phyloP scores from a whole-genome alignment of 92 coral and sea anemone species.

The Paramuricea clavata region DNA sequence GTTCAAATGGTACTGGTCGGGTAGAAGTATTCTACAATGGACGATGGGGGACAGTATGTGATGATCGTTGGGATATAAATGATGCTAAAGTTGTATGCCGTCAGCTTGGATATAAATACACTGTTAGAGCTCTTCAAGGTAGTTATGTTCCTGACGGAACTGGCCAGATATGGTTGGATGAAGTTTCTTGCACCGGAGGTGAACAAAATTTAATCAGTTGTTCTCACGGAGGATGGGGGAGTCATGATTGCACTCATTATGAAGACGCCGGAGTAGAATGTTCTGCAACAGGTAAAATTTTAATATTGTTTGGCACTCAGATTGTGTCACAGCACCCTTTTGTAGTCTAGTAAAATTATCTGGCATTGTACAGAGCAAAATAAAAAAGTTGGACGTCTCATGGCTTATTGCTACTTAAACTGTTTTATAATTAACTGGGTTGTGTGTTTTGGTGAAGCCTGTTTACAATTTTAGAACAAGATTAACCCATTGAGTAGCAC shows the following conservation, averaged over 20 bases:
- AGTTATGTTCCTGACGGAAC: neutral
- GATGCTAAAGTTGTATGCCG: constrained; percentile 1
- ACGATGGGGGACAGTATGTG: constrained; percentile 8
- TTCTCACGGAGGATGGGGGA: neutral
- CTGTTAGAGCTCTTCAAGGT: neutral
- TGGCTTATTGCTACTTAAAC: no score
- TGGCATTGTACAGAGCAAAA: no score
- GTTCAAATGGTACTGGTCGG: neutral
- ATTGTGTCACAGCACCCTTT: no score
- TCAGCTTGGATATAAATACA: neutral
- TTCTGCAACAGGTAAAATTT: neutral
- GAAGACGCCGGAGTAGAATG: neutral
- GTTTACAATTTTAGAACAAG: no score
- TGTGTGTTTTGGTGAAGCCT: no score
- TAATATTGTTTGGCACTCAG: neutral
- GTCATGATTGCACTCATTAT: neutral
- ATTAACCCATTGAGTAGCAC: no score
- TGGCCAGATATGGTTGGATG: neutral
- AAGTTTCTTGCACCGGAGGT: neutral
- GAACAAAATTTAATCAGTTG: neutral
- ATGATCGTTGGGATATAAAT: neutral
- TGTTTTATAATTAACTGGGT: no score
- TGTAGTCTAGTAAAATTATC: no score
- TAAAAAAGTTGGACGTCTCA: no score
- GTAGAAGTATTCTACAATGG: neutral